phyloP scores from a whole-genome alignment of 23 tunicate species.

The Corella eumyota region DNA sequence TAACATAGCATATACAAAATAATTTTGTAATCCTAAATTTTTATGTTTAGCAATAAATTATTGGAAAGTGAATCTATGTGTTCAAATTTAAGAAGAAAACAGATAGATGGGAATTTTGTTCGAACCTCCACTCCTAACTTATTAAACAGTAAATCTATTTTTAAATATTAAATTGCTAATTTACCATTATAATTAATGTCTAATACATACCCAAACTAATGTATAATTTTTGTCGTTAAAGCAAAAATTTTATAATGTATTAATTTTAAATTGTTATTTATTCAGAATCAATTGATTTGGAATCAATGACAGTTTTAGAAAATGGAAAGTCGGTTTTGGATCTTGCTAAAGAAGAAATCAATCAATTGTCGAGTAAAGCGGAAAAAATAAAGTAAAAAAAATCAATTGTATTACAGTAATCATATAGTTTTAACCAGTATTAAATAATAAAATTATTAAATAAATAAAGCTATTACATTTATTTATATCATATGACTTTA shows the following conservation, averaged over 20 bases:
- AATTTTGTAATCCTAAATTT: not conserved
- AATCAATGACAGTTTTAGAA: constrained; percentile 5
- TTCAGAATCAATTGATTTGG: constrained; percentile 37
- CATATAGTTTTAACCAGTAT: too few species aligned
- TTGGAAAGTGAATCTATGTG: constrained; percentile 80
- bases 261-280: not conserved
- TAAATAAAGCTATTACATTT: too few species aligned
- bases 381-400: constrained; percentile 6
- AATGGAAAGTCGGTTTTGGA: constrained; percentile 35
- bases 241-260: too few species aligned
- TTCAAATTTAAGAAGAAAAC: constrained; percentile 42
- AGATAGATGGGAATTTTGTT: too few species aligned
- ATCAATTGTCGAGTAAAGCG: constrained; percentile 26
- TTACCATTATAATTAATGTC: too few species aligned
- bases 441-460: too few species aligned
- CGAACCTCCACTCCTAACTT: too few species aligned
- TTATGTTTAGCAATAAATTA: constrained; percentile 37
- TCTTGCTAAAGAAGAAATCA: constrained; percentile 63
- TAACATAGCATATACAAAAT: not conserved
- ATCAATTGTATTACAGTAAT: not conserved
- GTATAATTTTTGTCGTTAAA: too few species aligned
- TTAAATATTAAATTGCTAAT: too few species aligned
- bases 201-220: too few species aligned
- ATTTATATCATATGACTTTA: too few species aligned
- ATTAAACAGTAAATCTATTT: too few species aligned